These are phyloP conservation scores for Ormyrus pomaceus DNA, from an alignment of 2,888 invertebrate genomes.

Conservation along the genomic window DNA sequence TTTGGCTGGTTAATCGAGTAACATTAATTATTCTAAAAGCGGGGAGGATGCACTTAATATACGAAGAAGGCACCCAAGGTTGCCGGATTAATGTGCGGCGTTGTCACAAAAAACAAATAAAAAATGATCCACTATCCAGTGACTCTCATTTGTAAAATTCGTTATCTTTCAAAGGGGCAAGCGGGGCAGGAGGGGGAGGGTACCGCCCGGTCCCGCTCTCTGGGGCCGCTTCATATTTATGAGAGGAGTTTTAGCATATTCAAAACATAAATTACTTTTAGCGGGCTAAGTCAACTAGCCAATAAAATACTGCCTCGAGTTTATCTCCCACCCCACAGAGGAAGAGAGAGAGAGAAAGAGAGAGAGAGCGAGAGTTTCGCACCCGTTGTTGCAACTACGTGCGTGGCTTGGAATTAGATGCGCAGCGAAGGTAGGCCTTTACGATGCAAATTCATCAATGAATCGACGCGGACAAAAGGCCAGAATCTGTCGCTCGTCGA, in stretches of 20 bases:
- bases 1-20: too few relatives aligned
- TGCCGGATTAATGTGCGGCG: background rate
- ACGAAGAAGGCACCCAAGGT: background rate
- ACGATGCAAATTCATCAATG: constrained; percentile 63
- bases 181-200: constrained; percentile 49
- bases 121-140: constrained; percentile 31
- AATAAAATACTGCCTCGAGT: constrained; percentile 69
- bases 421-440: constrained; percentile 56
- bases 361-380: too few relatives aligned
- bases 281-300: constrained; percentile 69
- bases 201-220: constrained; percentile 5
- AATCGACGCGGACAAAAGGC: constrained; percentile 13
- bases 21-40: background rate
- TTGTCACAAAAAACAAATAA: constrained; percentile 13
- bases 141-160: constrained; percentile 66
- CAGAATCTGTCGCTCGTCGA: too few relatives aligned
- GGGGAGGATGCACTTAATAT: background rate
- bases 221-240: constrained; percentile 69
- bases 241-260: constrained; percentile 71
- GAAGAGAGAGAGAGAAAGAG: constrained; percentile 5
- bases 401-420: constrained; percentile 50
- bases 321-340: constrained; percentile 63
- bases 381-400: constrained; percentile 8
- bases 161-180: constrained; percentile 64
- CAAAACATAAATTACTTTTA: constrained; percentile 71